Base-by-base conservation (phyloP, 2,888 invertebrate genomes). In the Idaea aversata region DNA sequence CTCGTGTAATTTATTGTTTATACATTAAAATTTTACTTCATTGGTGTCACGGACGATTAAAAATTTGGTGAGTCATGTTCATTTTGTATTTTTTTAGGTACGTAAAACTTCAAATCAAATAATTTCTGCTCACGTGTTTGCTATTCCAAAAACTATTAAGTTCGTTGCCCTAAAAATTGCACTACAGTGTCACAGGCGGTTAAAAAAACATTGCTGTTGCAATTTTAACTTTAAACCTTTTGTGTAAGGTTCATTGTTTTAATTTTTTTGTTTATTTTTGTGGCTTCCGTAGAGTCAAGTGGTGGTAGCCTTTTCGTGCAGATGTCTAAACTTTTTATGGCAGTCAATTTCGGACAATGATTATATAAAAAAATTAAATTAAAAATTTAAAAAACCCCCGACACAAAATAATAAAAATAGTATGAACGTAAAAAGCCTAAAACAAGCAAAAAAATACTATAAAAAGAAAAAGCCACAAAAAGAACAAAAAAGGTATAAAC, bases 291-390 rank as follows among this genome's bases (percentile, higher is more conserved):
- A 47, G 68, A 69, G 74, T 74, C 77, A 79, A 82, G 78, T 80
- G 77, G 71, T 63, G 72, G 65, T 63, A 68, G 67, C 63, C 71
- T 75, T 77, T 83, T 84, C 82, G 80, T 76, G 77, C 85, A 85
- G 79, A 81, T 84, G 83, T 80, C 80, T 80, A 77, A 82, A 66
- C 77, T 82, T 78, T 81, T 82, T 79, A 77, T 79, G 72, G 73
- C 65, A 75, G 73, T 66, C 67, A 60, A 74, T 72, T 75, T 73
- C 65, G 68, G 71, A 76, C 68, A 73, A 77, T 75, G 69, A 65
- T 71, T 63, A 71, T 47, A 7, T 13, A 3, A 47, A 47, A 70
- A n/a, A n/a, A n/a, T n/a, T n/a, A n/a, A n/a, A n/a, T n/a, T n/a
- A n/a, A n/a, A n/a, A n/a, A n/a, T n/a, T n/a, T n/a, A n/a, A n/a